phyloP scores from a whole-genome alignment of 2,888 invertebrate genomes.

The Mesorhabditis spiculigera region DNA sequence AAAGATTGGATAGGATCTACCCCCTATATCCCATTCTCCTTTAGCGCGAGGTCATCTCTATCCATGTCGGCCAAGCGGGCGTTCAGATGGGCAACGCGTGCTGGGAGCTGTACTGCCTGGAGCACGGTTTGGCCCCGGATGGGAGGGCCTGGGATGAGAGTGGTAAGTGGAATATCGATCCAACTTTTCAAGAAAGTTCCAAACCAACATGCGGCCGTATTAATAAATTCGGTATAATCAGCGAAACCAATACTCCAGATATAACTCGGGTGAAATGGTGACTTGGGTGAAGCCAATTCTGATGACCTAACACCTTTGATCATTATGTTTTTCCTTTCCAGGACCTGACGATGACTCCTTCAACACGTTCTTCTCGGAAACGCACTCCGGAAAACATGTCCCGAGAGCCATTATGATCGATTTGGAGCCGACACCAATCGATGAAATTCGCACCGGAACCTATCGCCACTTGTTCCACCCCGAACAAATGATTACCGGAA shows the following conservation, averaged over 20 bases:
- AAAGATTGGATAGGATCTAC: not conserved
- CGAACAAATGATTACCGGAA: slow-evolving; percentile 75
- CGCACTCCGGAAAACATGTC: slow-evolving; percentile 70
- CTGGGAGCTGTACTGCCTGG: slow-evolving; percentile 66
- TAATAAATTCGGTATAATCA: too few relatives aligned
- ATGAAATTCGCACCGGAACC: slow-evolving; percentile 61
- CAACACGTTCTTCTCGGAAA: slow-evolving; percentile 77
- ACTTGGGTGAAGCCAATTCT: not conserved
- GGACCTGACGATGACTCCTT: slow-evolving; percentile 75
- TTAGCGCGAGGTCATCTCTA: slow-evolving; percentile 51
- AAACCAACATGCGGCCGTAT: not conserved
- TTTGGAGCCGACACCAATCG: slow-evolving; percentile 48
- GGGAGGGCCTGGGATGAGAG: slow-evolving; percentile 49
- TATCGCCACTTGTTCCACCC: slow-evolving; percentile 94
- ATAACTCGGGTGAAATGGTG: not conserved
- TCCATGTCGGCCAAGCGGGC: slow-evolving; percentile 53
- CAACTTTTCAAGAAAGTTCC: not conserved
- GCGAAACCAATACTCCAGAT: too few relatives aligned
- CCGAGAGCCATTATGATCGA: slow-evolving; percentile 48
- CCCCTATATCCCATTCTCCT: not conserved
- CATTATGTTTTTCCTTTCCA: not conserved
- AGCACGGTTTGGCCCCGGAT: slow-evolving; percentile 65
- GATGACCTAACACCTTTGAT: too few relatives aligned
- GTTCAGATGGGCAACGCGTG: slow-evolving; percentile 63
- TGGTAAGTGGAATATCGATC: slow-evolving; percentile 13